Evolutionary conservation across 2,797 vertebrate species (phyloP).

Genomic region (Microchirus variegatus): DNA sequence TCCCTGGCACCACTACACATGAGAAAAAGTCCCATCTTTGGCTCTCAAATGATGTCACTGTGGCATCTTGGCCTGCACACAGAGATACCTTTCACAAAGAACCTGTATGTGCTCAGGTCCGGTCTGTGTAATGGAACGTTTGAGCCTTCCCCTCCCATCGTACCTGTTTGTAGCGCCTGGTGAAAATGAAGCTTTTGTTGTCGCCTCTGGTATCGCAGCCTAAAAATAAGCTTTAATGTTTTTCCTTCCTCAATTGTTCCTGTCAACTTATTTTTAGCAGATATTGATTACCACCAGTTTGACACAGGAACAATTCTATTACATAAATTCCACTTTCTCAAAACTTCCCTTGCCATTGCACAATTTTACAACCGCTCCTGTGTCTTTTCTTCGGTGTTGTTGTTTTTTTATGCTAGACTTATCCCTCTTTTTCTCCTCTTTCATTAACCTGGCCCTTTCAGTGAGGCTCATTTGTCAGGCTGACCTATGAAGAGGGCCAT

Average conservation of each 20-base stretch:
- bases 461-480: slow-evolving; percentile 59
- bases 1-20: slow-evolving; percentile 60
- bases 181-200: slow-evolving; percentile 62
- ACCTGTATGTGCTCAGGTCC: slow-evolving; percentile 33
- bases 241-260: slow-evolving; percentile 29
- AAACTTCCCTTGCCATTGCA: slow-evolving; percentile 18
- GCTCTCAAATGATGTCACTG: slow-evolving; percentile 67
- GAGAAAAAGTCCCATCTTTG: slow-evolving; percentile 59
- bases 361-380: slow-evolving; percentile 37
- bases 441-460: slow-evolving; percentile 73
- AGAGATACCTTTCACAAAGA: slow-evolving; percentile 70
- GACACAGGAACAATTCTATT: not conserved
- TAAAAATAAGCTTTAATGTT: slow-evolving; percentile 64
- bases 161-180: slow-evolving; percentile 48
- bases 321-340: not conserved
- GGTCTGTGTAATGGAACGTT: slow-evolving; percentile 60
- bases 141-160: slow-evolving; percentile 19
- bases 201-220: slow-evolving; percentile 33
- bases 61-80: slow-evolving; percentile 50
- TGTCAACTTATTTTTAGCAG: slow-evolving; percentile 19
- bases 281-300: slow-evolving; percentile 1
- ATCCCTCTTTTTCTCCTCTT: slow-evolving; percentile 49
- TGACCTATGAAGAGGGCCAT: slow-evolving; percentile 69
- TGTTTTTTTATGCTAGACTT: slow-evolving; percentile 24
- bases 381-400: slow-evolving; percentile 31